Evolutionary conservation across 2,888 invertebrate species (phyloP).

Genomic region (Myathropa florea): DNA sequence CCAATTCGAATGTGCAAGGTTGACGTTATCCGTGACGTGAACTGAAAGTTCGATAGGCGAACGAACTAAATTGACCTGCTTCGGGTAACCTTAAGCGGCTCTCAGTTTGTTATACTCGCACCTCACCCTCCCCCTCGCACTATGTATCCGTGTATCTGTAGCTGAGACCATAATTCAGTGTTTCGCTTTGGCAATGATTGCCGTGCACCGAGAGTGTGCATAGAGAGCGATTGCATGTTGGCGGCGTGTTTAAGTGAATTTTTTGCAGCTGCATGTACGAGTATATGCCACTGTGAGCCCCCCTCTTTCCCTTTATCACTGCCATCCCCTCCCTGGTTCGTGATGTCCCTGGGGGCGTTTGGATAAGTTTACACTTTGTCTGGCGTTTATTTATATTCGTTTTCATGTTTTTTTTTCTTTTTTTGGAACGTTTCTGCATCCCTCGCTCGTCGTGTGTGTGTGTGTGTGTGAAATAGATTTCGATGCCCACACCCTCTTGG

Average conservation of each 20-base stretch:
- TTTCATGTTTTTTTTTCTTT: no score
- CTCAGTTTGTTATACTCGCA: conserved; percentile 29
- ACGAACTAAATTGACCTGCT: conserved; percentile 80
- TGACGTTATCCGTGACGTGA: conserved; percentile 73
- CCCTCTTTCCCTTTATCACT: background rate
- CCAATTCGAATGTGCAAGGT: conserved; percentile 73
- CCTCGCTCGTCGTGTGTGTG: background rate
- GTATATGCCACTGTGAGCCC: background rate
- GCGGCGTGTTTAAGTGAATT: background rate
- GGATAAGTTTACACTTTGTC: conserved; percentile 52
- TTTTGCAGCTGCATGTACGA: background rate
- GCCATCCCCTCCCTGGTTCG: background rate
- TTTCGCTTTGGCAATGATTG: conserved; percentile 45
- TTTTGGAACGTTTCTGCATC: no score
- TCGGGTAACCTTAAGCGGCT: conserved; percentile 77
- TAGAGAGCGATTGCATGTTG: conserved; percentile 15
- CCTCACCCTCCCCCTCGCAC: background rate
- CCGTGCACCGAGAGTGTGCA: background rate
- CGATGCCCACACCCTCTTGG: background rate
- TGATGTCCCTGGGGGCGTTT: conserved; percentile 21
- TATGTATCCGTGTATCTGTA: background rate
- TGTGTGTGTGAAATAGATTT: background rate
- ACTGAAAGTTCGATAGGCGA: conserved; percentile 75
- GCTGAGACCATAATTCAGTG: conserved; percentile 27
- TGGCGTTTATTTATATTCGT: conserved; percentile 57